Percentiles rank a stretch among this genome's conserved stretches.
Conservation (phyloP, 2,888 invertebrate species). For the Hymenopus coronatus region DNA sequence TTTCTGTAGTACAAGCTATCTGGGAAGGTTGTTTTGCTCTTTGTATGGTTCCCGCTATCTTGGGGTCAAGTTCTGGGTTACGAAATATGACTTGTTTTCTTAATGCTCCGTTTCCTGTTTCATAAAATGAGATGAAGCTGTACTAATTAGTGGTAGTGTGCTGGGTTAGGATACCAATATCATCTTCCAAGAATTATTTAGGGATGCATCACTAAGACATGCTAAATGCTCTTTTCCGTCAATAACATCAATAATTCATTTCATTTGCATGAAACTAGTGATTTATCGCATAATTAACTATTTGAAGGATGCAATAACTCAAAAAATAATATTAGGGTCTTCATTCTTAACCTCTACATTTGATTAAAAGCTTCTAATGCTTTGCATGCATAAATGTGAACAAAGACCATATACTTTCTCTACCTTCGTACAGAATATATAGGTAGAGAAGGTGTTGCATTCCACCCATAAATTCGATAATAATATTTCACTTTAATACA, state of each 20-base stretch:
- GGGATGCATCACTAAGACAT: neutral
- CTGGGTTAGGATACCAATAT: neutral
- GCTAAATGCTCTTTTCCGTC: neutral
- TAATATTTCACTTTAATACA: too few relatives aligned
- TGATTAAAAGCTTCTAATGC: too few relatives aligned
- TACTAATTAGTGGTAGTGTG: slow-evolving; percentile 4
- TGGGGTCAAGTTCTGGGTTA: slow-evolving; percentile 12
- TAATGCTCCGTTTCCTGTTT: slow-evolving; percentile 16
- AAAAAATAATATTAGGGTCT: too few relatives aligned
- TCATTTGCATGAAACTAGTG: neutral
- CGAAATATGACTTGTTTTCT: slow-evolving; percentile 16
- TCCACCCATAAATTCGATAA: too few relatives aligned
- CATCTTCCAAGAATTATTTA: neutral
- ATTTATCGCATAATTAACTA: neutral
- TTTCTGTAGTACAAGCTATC: neutral
- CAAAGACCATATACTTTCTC: too few relatives aligned
- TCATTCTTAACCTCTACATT: too few relatives aligned
- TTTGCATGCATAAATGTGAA: too few relatives aligned
- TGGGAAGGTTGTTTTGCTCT: neutral
- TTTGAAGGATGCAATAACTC: neutral
- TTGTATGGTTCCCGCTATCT: neutral
- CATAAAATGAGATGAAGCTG: neutral
- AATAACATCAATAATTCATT: neutral
- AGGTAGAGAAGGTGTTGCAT: too few relatives aligned
- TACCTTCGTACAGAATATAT: too few relatives aligned